Base-by-base conservation (phyloP, 2,888 invertebrate species). In the Polietes domitor region DNA sequence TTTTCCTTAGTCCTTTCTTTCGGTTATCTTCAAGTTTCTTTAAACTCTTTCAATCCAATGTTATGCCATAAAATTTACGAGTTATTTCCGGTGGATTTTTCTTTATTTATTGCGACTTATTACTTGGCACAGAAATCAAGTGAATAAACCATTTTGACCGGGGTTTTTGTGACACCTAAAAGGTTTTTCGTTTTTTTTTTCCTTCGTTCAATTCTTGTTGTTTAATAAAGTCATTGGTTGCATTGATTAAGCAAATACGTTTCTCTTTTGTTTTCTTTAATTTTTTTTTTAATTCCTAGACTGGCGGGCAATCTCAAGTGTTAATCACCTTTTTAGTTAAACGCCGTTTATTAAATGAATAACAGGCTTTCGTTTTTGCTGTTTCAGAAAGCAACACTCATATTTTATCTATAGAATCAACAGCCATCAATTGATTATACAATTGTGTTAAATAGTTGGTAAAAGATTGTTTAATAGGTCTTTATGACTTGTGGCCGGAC, bases 321-420 rank as follows among this genome's bases (percentile, higher is more conserved):
- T 24, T 68, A 80, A 73, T 74, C 76, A 84, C 78, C 84, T 81
- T 78, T 28, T 55, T 84, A 61, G 84, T 73, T 81, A 76, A 43
- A 53, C 73, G n/a, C n/a, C n/a, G 70, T 78, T 72, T 83, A 71
- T 71, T 55, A 47, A 65, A 32, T 37, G 58, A 83, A 78, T 81
- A 68, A 43, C 43, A 65, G 21, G 24, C 12, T 21, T 63, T 17
- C 9, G 32, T 63, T 28, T 61, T 32, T 47, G 70, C 50, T 65
- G 6, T 21, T 7, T 32, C 5, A 43, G 70, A 74, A 37, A 63
- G 55, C 4, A 43, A 65, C 73, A 28, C 47, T 71, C 71, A 73
- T 41, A 70, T 71, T 77, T 80, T 83, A 83, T 83, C 83, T 83
- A 74, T 24, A 65, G 71, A 74, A 80, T 71, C 70, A 26, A 43